Percentiles rank a stretch among this genome's conserved stretches.
phyloP scores from a whole-genome alignment of 2,888 invertebrate species.

The Lycaena phlaeas region DNA sequence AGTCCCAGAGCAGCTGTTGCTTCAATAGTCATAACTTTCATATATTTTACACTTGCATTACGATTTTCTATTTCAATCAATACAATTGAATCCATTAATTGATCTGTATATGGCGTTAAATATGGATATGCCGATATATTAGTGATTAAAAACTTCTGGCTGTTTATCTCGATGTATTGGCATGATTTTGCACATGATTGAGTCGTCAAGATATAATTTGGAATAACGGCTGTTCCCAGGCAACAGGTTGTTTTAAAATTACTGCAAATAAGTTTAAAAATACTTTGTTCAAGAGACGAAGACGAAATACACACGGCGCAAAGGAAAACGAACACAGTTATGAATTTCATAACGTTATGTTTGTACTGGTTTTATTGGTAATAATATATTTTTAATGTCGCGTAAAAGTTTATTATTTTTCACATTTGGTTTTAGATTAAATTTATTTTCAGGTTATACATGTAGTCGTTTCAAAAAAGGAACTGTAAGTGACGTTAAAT shows the following conservation, averaged over 20 bases:
- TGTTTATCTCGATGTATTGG: conserved; percentile 20
- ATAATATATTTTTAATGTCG: not conserved
- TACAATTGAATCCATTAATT: conserved; percentile 12
- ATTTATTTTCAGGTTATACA: too few relatives aligned
- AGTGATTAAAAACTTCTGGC: conserved; percentile 3
- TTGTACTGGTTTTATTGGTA: not conserved
- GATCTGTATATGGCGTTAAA: conserved; percentile 8
- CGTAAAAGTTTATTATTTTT: too few relatives aligned
- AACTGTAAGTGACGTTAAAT: too few relatives aligned
- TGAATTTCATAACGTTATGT: not conserved
- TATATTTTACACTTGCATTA: conserved; percentile 11
- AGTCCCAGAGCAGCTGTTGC: conserved; percentile 25
- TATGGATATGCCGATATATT: conserved; percentile 11
- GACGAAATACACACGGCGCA: conserved; percentile 9
- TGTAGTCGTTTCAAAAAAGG: too few relatives aligned
- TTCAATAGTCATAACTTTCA: conserved; percentile 30
- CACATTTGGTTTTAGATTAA: too few relatives aligned
- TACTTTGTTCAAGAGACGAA: conserved; percentile 24
- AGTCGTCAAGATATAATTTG: conserved; percentile 34
- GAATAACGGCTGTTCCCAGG: conserved; percentile 33
- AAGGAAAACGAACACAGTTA: not conserved
- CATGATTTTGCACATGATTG: conserved; percentile 38
- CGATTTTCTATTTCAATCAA: conserved; percentile 12
- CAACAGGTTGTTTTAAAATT: conserved; percentile 28
- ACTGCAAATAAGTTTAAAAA: conserved; percentile 31